Evolutionary conservation across 2,888 invertebrate species (phyloP).

Genomic region (Operophtera brumata): DNA sequence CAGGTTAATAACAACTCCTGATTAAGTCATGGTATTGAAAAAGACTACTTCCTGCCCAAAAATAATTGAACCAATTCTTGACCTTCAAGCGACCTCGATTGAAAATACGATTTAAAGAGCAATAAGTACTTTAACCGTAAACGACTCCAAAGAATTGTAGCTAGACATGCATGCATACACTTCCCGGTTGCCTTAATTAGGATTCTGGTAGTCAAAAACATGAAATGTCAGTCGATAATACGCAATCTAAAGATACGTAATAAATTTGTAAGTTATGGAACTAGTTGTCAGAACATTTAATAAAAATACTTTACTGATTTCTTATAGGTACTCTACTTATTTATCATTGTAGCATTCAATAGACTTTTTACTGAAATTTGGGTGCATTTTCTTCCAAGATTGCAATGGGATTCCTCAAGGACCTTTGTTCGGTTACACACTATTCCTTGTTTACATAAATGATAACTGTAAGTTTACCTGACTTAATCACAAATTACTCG

Average conservation of each 20-base stretch:
- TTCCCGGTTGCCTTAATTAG: conserved; percentile 41
- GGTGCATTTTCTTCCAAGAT: background rate
- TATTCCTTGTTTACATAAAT: background rate
- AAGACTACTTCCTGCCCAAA: conserved; percentile 32
- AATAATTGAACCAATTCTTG: conserved; percentile 39
- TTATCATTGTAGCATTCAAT: background rate
- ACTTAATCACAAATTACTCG: background rate
- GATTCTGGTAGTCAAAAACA: conserved; percentile 25
- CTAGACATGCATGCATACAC: conserved; percentile 41
- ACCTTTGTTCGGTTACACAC: background rate
- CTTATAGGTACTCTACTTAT: background rate
- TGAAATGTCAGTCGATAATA: conserved; percentile 2
- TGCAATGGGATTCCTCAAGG: background rate
- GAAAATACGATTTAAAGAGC: conserved; percentile 23
- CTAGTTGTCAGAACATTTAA: background rate
- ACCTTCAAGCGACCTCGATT: conserved; percentile 40
- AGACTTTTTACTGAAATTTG: background rate
- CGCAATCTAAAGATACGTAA: background rate
- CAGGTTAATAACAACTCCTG: background rate
- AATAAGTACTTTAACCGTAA: conserved; percentile 24
- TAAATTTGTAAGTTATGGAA: background rate
- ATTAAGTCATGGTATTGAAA: conserved; percentile 24
- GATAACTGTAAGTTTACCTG: background rate
- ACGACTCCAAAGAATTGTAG: conserved; percentile 30
- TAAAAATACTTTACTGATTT: no score